phyloP scores from a whole-genome alignment of 2,888 invertebrate genomes.

The Mythimna vitellina region DNA sequence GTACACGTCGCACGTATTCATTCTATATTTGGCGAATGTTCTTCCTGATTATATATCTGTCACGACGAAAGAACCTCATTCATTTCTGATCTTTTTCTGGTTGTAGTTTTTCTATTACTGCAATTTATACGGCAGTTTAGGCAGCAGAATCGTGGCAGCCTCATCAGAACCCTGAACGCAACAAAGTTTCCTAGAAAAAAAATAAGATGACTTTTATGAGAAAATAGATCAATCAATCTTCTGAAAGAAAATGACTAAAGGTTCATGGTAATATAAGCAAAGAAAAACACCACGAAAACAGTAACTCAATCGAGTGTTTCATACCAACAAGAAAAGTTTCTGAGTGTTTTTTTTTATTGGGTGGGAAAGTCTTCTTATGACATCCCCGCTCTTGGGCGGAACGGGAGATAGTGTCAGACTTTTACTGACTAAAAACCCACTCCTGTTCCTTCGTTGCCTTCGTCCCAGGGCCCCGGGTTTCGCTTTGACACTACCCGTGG shows the following conservation, averaged over 20 bases:
- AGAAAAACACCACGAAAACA: slow-evolving; percentile 5
- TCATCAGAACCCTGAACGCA: too few species aligned
- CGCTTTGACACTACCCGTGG: too few species aligned
- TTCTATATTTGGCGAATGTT: slow-evolving; percentile 32
- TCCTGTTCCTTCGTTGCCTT: too few species aligned
- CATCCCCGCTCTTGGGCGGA: too few species aligned
- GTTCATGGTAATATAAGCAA: slow-evolving; percentile 9
- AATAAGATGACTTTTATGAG: neutral
- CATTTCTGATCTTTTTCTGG: slow-evolving; percentile 11
- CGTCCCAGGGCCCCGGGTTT: too few species aligned
- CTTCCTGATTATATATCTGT: slow-evolving; percentile 35
- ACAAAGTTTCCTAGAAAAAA: neutral
- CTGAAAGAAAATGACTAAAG: slow-evolving; percentile 1
- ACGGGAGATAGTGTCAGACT: too few species aligned
- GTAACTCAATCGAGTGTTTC: slow-evolving; percentile 22
- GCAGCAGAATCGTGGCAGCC: too few species aligned
- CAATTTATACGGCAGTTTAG: neutral
- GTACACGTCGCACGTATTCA: slow-evolving; percentile 43
- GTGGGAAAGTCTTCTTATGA: too few species aligned
- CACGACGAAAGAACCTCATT: neutral
- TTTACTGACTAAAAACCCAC: too few species aligned
- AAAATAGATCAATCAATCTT: slow-evolving; percentile 9
- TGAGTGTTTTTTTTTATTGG: too few species aligned
- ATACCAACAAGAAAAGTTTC: neutral
- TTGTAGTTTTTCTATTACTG: neutral